These are phyloP conservation scores for Homarus americanus DNA, from an alignment of 1,140 invertebrate species.

Conservation along the genomic window DNA sequence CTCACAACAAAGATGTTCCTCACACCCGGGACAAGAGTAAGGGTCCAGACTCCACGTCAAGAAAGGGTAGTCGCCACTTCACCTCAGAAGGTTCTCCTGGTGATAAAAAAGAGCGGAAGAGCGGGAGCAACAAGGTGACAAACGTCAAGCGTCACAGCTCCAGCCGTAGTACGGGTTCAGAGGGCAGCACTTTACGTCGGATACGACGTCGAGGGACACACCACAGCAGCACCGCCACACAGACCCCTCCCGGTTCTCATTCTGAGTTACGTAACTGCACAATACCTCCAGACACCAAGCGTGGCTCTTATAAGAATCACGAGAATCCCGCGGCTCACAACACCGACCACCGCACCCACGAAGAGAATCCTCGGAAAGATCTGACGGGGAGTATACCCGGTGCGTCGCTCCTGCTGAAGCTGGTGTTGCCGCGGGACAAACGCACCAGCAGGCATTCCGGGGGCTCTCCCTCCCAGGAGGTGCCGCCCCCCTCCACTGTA, in stretches of 20 bases:
- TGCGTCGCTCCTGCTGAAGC: constrained; percentile 49
- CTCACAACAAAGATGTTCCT: background rate
- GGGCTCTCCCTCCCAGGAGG: constrained; percentile 41
- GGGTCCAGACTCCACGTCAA: background rate
- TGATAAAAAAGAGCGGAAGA: constrained; percentile 26
- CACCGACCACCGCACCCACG: constrained; percentile 6
- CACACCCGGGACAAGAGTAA: background rate
- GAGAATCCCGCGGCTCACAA: background rate
- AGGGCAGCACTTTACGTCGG: constrained; percentile 60
- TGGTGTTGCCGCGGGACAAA: constrained; percentile 60
- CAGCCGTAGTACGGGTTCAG: constrained; percentile 61
- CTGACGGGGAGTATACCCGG: constrained; percentile 54
- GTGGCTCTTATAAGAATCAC: constrained; percentile 34
- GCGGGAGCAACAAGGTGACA: constrained; percentile 13
- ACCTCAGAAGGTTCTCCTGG: constrained; percentile 10
- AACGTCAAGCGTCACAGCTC: constrained; percentile 62
- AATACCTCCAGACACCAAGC: constrained; percentile 32
- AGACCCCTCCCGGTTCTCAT: constrained; percentile 53
- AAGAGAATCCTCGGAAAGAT: constrained; percentile 24
- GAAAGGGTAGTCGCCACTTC: constrained; percentile 26
- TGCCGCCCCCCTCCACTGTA: background rate
- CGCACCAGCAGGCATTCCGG: constrained; percentile 65
- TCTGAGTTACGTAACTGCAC: constrained; percentile 51
- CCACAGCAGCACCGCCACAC: constrained; percentile 47
- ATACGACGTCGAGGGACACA: constrained; percentile 24